Conservation (phyloP, 2,888 invertebrate species). For the Achlya flavicornis region DNA sequence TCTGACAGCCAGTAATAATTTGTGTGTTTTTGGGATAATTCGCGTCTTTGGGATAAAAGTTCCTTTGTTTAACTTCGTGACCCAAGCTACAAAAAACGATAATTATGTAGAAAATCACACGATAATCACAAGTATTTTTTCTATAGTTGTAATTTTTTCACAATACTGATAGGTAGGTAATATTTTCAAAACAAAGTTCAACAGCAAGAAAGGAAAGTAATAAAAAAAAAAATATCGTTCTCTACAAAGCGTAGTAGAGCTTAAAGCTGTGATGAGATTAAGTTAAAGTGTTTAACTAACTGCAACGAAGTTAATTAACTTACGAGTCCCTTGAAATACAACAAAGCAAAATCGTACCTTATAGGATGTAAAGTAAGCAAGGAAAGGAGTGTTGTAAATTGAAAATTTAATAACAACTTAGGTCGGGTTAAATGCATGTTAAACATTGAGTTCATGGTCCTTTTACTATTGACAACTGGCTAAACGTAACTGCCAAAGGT, state of each 20-base stretch:
- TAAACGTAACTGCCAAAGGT: too few relatives aligned
- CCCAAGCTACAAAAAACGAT: too few relatives aligned
- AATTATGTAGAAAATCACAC: too few relatives aligned
- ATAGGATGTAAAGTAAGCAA: background rate
- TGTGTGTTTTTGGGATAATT: too few relatives aligned
- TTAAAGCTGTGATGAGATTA: conserved; percentile 26
- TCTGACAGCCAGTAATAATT: too few relatives aligned
- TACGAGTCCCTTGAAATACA: conserved; percentile 15
- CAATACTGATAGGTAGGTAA: too few relatives aligned
- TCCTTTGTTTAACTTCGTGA: too few relatives aligned
- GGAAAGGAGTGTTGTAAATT: background rate
- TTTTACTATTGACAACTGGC: background rate
- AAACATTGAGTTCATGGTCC: background rate
- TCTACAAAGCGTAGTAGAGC: conserved; percentile 31
- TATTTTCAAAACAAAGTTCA: background rate
- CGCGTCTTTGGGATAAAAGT: too few relatives aligned
- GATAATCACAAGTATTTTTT: too few relatives aligned
- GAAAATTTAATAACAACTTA: background rate
- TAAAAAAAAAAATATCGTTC: too few relatives aligned
- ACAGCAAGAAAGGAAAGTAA: conserved; percentile 23
- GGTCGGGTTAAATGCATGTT: background rate
- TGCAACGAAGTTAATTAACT: conserved; percentile 22
- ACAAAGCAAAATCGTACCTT: conserved; percentile 16
- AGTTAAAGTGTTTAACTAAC: conserved; percentile 35
- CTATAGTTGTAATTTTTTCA: too few relatives aligned